Base-by-base conservation (phyloP, 2,113 vertebrate species). In the Lathamus discolor region DNA sequence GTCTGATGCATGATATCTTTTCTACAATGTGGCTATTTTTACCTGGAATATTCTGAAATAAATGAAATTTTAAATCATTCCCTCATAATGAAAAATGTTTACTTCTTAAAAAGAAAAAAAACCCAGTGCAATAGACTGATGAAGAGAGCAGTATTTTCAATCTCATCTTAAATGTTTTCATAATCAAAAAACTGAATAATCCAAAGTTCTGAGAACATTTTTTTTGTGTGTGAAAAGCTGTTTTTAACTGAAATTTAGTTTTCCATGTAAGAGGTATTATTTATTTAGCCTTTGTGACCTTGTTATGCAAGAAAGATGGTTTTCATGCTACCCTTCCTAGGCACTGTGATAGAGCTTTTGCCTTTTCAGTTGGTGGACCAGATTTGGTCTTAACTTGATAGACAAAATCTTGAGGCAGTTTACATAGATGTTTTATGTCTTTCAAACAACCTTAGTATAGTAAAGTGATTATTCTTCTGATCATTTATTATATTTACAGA, bases 251-350 rank as follows among this genome's bases (percentile, higher is more conserved):
- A 77, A 88, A 86, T 17, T 55, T 27, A 62, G 1, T 66, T 86
- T 86, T 81, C 31, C 8, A 6, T 57, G 15, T 69, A 57, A 77
- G 6, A 62, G 5, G 6, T 11, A 77, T 37, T 86, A 31, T 57
- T 88, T n/a, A n/a, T 61, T 48, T 52, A 81, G 8, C 18, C 13
- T 70, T 66, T 77, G 14, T 19, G 63, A 59, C 17, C 4, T 77
- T 80, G 16, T 22, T 10, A 41, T 52, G 27, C 5, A 62, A 24
- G 11, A 44, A 27, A 0, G 0, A 43, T n/a, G 29, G 2, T 6
- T 69, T 92, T 80, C 33, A 44, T 83, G 43, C 2, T 17, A 23
- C 46, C 12, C 51, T 93, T 67, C 31, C 33, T 33, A 73, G 48
- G 59, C 33, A 64, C 12, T 46, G 12, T 15, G 46, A 59, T 16